phyloP scores from a whole-genome alignment of 1,140 invertebrate species.

The Yoshiicerus persimilis region DNA sequence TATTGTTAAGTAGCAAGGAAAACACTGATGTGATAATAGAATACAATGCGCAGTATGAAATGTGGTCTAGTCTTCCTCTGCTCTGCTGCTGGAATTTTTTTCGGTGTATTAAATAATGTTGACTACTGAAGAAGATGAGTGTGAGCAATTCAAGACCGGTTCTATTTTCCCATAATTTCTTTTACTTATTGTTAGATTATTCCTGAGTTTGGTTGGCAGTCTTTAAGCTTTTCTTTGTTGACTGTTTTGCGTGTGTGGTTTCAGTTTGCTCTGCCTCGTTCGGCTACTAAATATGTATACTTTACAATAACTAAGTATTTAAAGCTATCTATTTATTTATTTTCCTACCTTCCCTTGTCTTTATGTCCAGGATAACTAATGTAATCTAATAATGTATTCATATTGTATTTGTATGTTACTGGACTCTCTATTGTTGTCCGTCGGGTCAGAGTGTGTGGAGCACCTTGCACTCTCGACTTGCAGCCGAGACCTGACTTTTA shows the following conservation, averaged over 20 bases:
- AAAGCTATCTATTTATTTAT: not conserved
- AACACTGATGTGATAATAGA: not conserved
- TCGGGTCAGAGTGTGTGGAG: not conserved
- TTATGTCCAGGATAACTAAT: not conserved
- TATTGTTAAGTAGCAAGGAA: not conserved
- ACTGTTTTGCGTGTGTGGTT: not conserved
- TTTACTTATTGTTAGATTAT: constrained; percentile 22
- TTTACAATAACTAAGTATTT: not conserved
- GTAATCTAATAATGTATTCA: not conserved
- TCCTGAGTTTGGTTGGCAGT: not conserved
- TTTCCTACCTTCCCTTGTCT: not conserved
- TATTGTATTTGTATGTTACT: not conserved
- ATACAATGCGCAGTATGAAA: not conserved
- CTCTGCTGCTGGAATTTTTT: not conserved
- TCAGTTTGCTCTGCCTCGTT: not conserved
- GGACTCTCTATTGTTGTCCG: not conserved
- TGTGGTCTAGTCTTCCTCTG: not conserved
- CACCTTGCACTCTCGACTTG: not conserved
- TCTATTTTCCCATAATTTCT: constrained; percentile 11
- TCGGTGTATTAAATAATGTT: constrained; percentile 5
- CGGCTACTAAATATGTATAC: not conserved
- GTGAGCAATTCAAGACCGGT: constrained; percentile 21
- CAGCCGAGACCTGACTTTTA: not conserved
- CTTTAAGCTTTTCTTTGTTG: not conserved
- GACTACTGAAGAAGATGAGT: constrained; percentile 16